Percentiles rank a stretch among this genome's conserved stretches.
Conservation (phyloP, 64 coral and sea anemone species). For the Porites australiensis region DNA sequence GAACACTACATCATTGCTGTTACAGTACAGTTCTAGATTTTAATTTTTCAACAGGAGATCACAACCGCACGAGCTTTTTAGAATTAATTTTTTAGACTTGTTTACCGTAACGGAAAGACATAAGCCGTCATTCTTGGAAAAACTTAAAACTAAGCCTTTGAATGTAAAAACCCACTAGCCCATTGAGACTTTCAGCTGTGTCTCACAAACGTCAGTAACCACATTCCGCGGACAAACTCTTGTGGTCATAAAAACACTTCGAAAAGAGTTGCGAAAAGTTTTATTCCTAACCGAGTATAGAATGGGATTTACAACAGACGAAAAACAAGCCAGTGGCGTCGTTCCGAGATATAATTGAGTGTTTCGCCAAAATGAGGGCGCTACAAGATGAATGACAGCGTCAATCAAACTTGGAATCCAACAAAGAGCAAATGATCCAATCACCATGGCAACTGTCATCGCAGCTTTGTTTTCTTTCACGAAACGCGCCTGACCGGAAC, state of each 20-base stretch:
- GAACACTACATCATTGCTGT: too few species aligned
- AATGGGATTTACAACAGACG: background rate
- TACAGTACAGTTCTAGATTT: too few species aligned
- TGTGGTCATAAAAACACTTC: background rate
- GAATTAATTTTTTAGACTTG: too few species aligned
- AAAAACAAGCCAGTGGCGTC: background rate
- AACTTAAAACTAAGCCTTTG: too few species aligned
- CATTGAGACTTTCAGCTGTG: too few species aligned
- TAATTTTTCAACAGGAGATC: too few species aligned
- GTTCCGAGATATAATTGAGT: conserved; percentile 1
- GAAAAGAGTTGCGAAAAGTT: background rate
- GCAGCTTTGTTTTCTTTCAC: conserved; percentile 12
- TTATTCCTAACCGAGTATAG: background rate
- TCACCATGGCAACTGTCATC: conserved; percentile 7
- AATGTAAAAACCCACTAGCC: too few species aligned
- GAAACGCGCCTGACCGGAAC: background rate
- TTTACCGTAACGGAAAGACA: too few species aligned
- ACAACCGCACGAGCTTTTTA: too few species aligned
- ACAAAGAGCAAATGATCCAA: conserved; percentile 9
- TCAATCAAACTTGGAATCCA: conserved; percentile 41
- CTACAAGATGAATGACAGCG: background rate
- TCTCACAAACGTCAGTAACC: too few species aligned
- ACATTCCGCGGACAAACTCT: background rate
- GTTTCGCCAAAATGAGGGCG: background rate
- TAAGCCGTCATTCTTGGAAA: too few species aligned